A percentile compares a stretch with the other conserved stretches of the same genome.
phyloP scores from a whole-genome alignment of 2,797 vertebrate genomes.

The Brachymystax lenok region DNA sequence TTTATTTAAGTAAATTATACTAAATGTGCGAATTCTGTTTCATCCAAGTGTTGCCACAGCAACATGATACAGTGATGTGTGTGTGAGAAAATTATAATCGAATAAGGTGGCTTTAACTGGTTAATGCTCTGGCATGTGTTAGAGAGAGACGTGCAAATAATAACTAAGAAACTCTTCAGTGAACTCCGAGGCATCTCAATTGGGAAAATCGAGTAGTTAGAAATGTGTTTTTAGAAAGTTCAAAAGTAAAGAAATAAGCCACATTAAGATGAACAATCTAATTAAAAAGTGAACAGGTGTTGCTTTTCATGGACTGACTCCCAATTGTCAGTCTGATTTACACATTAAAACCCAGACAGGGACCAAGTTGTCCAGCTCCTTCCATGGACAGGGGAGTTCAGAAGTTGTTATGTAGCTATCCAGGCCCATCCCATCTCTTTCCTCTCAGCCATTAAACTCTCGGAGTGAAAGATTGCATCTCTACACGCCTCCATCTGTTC shows the following conservation, averaged over 20 bases:
- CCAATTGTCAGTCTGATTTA: background rate
- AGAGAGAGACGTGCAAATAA: constrained; percentile 4
- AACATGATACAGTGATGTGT: no score
- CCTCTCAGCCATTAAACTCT: constrained; percentile 6
- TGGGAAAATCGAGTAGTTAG: background rate
- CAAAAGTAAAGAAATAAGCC: background rate
- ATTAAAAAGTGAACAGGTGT: background rate
- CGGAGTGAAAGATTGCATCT: constrained; percentile 30
- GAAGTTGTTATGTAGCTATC: background rate
- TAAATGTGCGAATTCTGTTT: no score
- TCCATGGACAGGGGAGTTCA: background rate
- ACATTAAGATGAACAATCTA: background rate
- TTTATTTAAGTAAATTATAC: no score
- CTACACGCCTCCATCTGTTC: constrained; percentile 34
- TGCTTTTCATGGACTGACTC: background rate
- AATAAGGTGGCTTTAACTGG: background rate
- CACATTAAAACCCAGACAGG: background rate
- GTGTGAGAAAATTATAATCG: background rate
- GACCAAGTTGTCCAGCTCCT: background rate
- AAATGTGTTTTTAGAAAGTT: background rate
- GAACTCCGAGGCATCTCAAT: background rate
- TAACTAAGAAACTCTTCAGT: constrained; percentile 9
- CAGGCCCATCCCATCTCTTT: background rate
- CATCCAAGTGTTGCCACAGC: no score
- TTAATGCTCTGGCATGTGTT: background rate